Evolutionary conservation across 2,888 invertebrate genomes (phyloP).

Genomic region (Polymixis flavicincta): DNA sequence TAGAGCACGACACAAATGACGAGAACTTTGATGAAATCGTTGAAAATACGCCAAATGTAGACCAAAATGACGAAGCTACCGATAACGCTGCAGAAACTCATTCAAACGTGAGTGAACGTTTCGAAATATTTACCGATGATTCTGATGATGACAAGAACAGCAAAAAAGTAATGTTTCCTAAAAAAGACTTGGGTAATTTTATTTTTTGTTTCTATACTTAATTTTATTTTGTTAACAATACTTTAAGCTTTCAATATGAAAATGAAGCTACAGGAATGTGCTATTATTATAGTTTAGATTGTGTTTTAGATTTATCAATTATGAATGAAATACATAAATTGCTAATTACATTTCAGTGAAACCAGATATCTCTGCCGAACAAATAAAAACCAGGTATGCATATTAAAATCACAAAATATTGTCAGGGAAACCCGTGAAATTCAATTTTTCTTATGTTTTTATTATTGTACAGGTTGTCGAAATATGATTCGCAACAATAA

Average conservation of each 20-base stretch:
- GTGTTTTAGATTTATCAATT: not conserved
- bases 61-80: conserved; percentile 3
- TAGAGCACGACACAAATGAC: conserved; percentile 11
- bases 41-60: not conserved
- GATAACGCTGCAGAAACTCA: conserved; percentile 30
- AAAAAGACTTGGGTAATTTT: conserved; percentile 79
- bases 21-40: conserved; percentile 11
- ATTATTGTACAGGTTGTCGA: not conserved
- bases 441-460: not conserved
- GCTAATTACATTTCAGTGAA: conserved; percentile 47
- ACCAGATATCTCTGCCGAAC: not conserved
- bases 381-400: conserved; percentile 10
- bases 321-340: not conserved
- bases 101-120: conserved; percentile 63
- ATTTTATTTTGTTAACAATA: conserved; percentile 40
- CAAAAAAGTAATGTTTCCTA: conserved; percentile 83
- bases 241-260: not conserved
- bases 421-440: not conserved
- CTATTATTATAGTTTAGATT: not conserved
- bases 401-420: not conserved
- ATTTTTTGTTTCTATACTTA: conserved; percentile 59
- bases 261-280: not conserved
- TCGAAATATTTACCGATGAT: conserved; percentile 65
- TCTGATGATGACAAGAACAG: conserved; percentile 58
- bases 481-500: not conserved